A percentile compares a stretch with the other conserved stretches of the same genome.
Evolutionary conservation across 1,140 invertebrate genomes (phyloP).

Genomic region (Polypedilum vanderplanki): DNA sequence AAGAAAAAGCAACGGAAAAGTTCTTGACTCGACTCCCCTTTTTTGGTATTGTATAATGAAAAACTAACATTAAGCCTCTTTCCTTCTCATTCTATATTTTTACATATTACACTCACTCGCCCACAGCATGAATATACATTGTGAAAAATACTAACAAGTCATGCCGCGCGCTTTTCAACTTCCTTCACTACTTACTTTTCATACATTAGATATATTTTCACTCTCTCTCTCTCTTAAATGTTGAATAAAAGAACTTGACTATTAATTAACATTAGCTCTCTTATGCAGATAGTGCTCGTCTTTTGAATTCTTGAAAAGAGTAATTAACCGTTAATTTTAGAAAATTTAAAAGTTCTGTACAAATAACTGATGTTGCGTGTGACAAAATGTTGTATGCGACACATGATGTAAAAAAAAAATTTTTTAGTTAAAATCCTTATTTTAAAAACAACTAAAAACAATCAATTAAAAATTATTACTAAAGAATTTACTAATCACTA

Average conservation of each 20-base stretch:
- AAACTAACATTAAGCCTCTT: conserved; percentile 4
- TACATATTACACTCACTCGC: neutral
- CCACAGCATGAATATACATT: neutral
- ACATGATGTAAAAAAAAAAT: no score
- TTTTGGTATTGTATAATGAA: neutral
- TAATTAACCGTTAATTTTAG: no score
- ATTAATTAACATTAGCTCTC: conserved; percentile 25
- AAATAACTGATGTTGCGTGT: neutral
- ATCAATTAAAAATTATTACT: no score
- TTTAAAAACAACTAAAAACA: no score
- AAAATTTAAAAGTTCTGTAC: neutral
- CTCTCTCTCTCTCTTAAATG: no score
- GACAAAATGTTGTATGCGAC: no score
- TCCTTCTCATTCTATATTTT: neutral
- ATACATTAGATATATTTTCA: no score
- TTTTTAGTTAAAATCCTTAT: no score
- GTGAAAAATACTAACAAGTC: neutral
- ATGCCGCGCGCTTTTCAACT: neutral
- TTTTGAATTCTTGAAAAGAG: no score
- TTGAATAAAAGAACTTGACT: neutral
- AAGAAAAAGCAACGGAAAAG: neutral
- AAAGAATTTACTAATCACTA: no score
- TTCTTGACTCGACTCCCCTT: neutral
- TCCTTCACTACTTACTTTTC: neutral
- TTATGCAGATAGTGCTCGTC: no score